Conservation (phyloP, 2,113 vertebrate genomes). For the Zingel zingel region DNA sequence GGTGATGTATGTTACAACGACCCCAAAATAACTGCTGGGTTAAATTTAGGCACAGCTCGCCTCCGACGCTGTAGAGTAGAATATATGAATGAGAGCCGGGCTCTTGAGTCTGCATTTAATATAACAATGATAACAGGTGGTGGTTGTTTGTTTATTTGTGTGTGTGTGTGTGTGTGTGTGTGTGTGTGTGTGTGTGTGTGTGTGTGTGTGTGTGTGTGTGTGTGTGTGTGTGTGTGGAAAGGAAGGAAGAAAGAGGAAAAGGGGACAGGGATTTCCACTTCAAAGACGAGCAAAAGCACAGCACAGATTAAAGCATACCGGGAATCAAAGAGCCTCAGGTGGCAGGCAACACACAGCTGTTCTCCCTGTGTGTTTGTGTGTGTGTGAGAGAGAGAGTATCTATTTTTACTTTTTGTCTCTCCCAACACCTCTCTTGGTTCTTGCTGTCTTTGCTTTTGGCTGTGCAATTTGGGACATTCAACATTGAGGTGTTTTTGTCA, state of each 20-base stretch:
- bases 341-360: conserved; percentile 76
- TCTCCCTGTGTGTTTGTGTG: conserved; percentile 20
- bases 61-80: conserved; percentile 27
- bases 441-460: not conserved
- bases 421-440: conserved; percentile 21
- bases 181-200: not conserved
- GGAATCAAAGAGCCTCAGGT: conserved; percentile 84
- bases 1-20: conserved; percentile 67
- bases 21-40: conserved; percentile 67
- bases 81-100: conserved; percentile 47
- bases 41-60: conserved; percentile 61
- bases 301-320: conserved; percentile 85
- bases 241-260: conserved; percentile 33
- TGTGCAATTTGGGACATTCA: not conserved
- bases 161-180: conserved; percentile 6
- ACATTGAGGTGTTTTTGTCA: not conserved
- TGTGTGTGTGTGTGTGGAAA: not conserved
- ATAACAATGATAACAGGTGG: conserved; percentile 62
- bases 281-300: conserved; percentile 79
- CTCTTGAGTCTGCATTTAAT: conserved; percentile 8
- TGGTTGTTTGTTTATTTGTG: conserved; percentile 38
- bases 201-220: conserved; percentile 25
- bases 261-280: conserved; percentile 82
- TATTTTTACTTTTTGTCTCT: conserved; percentile 49
- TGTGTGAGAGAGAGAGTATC: conserved; percentile 12